phyloP scores from a whole-genome alignment of 2,113 vertebrate species.

The Orycteropus afer region DNA sequence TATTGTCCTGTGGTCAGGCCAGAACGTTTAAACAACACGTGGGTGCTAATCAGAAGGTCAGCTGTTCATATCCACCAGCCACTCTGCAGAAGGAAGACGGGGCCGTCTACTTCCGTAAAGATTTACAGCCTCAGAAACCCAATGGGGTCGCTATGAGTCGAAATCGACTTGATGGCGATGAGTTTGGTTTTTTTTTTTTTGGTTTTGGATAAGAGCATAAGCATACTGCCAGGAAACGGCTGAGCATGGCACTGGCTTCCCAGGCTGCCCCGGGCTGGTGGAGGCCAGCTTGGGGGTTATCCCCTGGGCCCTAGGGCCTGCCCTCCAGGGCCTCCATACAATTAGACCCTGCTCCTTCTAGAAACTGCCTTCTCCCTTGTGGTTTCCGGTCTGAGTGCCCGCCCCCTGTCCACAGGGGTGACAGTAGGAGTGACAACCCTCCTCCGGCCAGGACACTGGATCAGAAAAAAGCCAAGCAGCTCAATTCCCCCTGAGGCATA shows the following conservation, averaged over 20 bases:
- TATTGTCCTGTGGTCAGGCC: background rate
- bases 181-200: no score
- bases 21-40: background rate
- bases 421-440: background rate
- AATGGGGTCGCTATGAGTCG: no score
- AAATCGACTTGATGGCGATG: no score
- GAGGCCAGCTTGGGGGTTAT: fast-evolving
- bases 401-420: background rate
- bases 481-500: background rate
- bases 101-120: no score
- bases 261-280: background rate
- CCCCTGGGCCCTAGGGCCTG: background rate
- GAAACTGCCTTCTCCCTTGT: background rate
- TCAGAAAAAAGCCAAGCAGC: background rate
- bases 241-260: background rate
- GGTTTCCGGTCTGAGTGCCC: slow-evolving; percentile 13
- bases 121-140: no score
- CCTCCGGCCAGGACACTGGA: background rate
- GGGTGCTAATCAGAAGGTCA: no score
- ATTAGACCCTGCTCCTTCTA: background rate
- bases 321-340: background rate
- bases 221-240: fast-evolving
- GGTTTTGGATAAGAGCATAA: background rate
- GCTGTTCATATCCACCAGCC: no score
- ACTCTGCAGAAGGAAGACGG: no score